A percentile compares a stretch with the other conserved stretches of the same genome.
phyloP scores from a whole-genome alignment of 2,888 invertebrate species.

The Tenodera sinensis region DNA sequence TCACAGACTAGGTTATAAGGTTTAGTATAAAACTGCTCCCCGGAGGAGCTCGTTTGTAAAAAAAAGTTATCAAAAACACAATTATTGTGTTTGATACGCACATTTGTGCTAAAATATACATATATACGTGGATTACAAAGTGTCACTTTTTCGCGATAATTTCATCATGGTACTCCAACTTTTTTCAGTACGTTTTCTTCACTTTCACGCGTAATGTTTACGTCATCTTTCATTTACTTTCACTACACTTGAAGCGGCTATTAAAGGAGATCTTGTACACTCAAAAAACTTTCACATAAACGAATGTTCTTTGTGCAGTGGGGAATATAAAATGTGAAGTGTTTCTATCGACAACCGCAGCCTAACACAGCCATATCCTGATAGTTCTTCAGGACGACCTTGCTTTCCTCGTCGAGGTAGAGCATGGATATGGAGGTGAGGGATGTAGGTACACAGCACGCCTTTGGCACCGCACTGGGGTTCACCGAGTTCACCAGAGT shows the following conservation, averaged over 20 bases:
- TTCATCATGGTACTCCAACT: no score
- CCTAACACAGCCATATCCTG: slow-evolving; percentile 98
- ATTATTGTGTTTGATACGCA: no score
- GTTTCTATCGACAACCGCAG: slow-evolving; percentile 89
- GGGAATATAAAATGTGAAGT: neutral
- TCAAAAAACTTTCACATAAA: no score
- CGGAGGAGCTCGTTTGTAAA: no score
- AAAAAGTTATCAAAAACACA: no score
- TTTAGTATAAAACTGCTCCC: neutral
- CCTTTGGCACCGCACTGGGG: slow-evolving; percentile 85
- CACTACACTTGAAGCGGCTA: no score
- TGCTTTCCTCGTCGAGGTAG: slow-evolving; percentile 90
- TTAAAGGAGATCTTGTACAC: no score
- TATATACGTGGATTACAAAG: no score
- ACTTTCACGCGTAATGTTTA: no score
- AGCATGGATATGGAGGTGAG: slow-evolving; percentile 93
- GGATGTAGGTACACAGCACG: slow-evolving; percentile 96
- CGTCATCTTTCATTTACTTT: neutral
- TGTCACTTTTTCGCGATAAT: no score
- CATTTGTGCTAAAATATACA: no score
- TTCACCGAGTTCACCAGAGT: slow-evolving; percentile 92
- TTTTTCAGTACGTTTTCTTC: no score
- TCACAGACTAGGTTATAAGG: neutral
- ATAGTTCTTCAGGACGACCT: slow-evolving; percentile 97
- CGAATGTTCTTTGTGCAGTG: neutral